These are phyloP conservation scores for Xestia rhomboidea DNA, from an alignment of 2,888 invertebrate species.

Conservation along the genomic window DNA sequence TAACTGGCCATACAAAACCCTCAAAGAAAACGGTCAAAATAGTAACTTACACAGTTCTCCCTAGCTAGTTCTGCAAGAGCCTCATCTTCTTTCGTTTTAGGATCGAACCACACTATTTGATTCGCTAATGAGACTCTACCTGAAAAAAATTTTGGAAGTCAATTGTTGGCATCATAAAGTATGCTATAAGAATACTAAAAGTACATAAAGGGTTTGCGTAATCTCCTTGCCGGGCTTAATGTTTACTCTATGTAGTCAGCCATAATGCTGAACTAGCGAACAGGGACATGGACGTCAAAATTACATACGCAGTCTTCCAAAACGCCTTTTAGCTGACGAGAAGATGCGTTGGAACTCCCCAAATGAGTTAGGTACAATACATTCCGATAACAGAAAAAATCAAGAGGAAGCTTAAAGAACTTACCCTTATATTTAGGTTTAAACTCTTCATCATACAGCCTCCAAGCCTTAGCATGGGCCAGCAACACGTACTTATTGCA, in stretches of 20 bases:
- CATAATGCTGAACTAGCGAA: not conserved
- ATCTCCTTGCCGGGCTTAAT: not conserved
- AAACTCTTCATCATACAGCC: constrained; percentile 91
- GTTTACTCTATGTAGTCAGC: not conserved
- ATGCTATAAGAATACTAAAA: not conserved
- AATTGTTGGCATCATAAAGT: not conserved
- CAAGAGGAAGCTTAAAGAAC: not conserved
- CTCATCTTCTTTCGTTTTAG: constrained; percentile 54
- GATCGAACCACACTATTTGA: constrained; percentile 68
- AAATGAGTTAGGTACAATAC: not conserved
- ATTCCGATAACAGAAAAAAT: not conserved
- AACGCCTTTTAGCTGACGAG: not conserved
- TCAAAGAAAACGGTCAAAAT: not conserved
- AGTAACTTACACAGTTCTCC: constrained; percentile 62
- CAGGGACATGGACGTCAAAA: not conserved
- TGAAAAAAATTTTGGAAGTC: constrained; percentile 39
- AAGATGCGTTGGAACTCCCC: not conserved
- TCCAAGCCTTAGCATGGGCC: constrained; percentile 92
- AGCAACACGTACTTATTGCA: constrained; percentile 92
- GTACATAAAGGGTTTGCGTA: not conserved
- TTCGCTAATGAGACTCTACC: constrained; percentile 72
- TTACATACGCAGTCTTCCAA: not conserved
- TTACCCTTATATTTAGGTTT: constrained; percentile 71
- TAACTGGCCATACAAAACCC: not conserved
- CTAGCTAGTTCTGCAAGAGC: constrained; percentile 61